A percentile compares a stretch with the other conserved stretches of the same genome.
Conservation (phyloP, 2,888 invertebrate genomes). For the Empis stercorea region DNA sequence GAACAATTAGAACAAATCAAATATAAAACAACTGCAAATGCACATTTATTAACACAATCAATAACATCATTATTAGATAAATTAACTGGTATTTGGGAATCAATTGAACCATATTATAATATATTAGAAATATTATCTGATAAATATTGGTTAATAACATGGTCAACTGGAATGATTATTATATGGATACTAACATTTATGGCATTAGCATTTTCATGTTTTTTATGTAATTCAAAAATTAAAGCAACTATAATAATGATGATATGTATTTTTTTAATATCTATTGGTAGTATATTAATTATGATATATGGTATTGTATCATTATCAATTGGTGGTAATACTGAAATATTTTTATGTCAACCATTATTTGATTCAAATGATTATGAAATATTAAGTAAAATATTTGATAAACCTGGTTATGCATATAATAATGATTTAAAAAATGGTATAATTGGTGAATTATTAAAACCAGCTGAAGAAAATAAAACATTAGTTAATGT, state of each 20-base stretch:
- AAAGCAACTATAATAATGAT: conserved; percentile 31
- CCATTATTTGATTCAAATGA: conserved; percentile 48
- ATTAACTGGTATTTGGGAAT: conserved; percentile 28
- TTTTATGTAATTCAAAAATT: conserved; percentile 30
- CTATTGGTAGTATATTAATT: conserved; percentile 28
- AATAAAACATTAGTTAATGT: conserved; percentile 32
- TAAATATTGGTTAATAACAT: conserved; percentile 30
- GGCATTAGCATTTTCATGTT: conserved; percentile 31
- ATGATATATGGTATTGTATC: conserved; percentile 30
- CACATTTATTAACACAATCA: conserved; percentile 30
- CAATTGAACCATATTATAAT: conserved; percentile 26
- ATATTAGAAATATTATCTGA: conserved; percentile 27
- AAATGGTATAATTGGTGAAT: conserved; percentile 32
- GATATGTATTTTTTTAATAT: conserved; percentile 28
- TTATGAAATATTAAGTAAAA: conserved; percentile 47
- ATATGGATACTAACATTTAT: conserved; percentile 31
- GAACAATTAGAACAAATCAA: conserved; percentile 33
- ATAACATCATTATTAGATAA: conserved; percentile 28
- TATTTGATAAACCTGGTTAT: conserved; percentile 54
- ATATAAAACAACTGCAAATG: conserved; percentile 32
- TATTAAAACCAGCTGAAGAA: conserved; percentile 29
- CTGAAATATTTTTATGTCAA: conserved; percentile 49
- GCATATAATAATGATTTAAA: conserved; percentile 40
- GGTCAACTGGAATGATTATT: conserved; percentile 28
- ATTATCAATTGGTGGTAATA: conserved; percentile 33